A percentile compares a stretch with the other conserved stretches of the same genome.
Conservation (phyloP, 2,797 vertebrate genomes). For the Nannoperca obscura region DNA sequence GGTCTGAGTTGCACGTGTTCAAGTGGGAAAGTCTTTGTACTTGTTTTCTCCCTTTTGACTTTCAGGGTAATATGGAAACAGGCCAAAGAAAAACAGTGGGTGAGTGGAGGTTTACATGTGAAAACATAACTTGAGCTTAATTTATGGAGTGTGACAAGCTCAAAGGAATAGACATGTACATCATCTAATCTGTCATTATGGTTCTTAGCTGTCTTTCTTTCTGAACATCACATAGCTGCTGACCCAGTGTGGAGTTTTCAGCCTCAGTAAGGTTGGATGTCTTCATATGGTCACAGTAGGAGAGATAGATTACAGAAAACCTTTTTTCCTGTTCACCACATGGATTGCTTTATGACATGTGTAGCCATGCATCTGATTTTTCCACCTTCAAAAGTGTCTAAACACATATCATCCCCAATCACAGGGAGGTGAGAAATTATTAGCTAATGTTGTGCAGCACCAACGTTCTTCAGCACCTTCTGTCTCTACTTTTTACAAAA, state of each 20-base stretch:
- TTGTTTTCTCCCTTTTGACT: slow-evolving; percentile 13
- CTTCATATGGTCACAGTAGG: slow-evolving; percentile 72
- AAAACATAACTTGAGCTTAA: slow-evolving; percentile 62
- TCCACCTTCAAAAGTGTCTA: slow-evolving; percentile 29
- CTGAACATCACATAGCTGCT: slow-evolving; percentile 45
- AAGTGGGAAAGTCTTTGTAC: slow-evolving; percentile 1
- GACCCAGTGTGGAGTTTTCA: slow-evolving; percentile 46
- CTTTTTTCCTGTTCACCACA: slow-evolving; percentile 51
- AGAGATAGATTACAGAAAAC: slow-evolving; percentile 59
- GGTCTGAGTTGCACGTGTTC: slow-evolving; percentile 39
- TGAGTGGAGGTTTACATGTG: slow-evolving; percentile 20
- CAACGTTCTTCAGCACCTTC: slow-evolving; percentile 3
- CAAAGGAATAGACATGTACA: slow-evolving; percentile 61
- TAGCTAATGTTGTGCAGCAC: slow-evolving; percentile 2
- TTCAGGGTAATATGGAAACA: slow-evolving; percentile 30
- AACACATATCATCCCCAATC: slow-evolving; percentile 46
- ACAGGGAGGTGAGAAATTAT: slow-evolving; percentile 16
- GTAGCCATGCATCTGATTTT: slow-evolving; percentile 51
- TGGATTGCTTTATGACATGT: slow-evolving; percentile 49
- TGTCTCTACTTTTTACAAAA: not conserved
- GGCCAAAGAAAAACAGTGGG: slow-evolving; percentile 26
- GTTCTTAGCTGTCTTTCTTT: slow-evolving; percentile 50
- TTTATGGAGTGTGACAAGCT: slow-evolving; percentile 67
- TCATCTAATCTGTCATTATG: slow-evolving; percentile 59
- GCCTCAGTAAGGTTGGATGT: slow-evolving; percentile 64